Evolutionary conservation across 1,140 invertebrate genomes (phyloP).

Genomic region (Drosophila funebris): DNA sequence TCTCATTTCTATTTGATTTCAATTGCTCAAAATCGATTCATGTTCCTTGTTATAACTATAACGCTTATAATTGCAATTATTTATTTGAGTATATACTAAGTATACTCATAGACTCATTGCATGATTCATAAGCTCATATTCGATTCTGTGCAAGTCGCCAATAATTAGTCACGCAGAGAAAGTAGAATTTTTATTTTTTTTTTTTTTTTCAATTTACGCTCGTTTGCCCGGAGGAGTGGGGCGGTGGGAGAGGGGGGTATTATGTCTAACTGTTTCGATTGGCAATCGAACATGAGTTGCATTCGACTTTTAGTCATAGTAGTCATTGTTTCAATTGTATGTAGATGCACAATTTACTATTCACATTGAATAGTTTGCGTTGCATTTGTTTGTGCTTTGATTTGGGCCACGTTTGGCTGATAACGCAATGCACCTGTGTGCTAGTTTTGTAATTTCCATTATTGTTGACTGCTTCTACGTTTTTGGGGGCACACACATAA

Average conservation of each 20-base stretch:
- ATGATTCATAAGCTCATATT: slow-evolving; percentile 14
- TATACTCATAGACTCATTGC: background rate
- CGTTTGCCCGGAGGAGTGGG: no score
- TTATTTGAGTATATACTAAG: background rate
- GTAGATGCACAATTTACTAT: slow-evolving; percentile 6
- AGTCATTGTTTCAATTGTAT: slow-evolving; percentile 11
- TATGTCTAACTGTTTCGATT: background rate
- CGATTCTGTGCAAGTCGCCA: background rate
- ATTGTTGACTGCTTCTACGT: slow-evolving; percentile 32
- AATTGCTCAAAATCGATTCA: slow-evolving; percentile 8
- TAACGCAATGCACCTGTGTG: slow-evolving; percentile 48
- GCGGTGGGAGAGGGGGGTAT: background rate
- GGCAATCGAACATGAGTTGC: background rate
- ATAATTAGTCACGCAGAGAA: slow-evolving; percentile 2
- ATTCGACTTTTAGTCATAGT: slow-evolving; percentile 4
- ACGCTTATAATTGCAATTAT: slow-evolving; percentile 1
- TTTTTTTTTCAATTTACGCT: background rate
- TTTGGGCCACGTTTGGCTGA: slow-evolving; percentile 65
- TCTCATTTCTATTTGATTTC: background rate
- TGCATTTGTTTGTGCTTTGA: slow-evolving; percentile 57
- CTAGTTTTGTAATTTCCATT: slow-evolving; percentile 45
- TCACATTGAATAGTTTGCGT: slow-evolving; percentile 11
- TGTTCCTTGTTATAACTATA: background rate
- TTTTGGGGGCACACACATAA: slow-evolving; percentile 41
- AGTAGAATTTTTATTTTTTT: no score